These are phyloP conservation scores for Maccullochella peelii DNA, from an alignment of 2,113 vertebrate genomes.

Conservation along the genomic window DNA sequence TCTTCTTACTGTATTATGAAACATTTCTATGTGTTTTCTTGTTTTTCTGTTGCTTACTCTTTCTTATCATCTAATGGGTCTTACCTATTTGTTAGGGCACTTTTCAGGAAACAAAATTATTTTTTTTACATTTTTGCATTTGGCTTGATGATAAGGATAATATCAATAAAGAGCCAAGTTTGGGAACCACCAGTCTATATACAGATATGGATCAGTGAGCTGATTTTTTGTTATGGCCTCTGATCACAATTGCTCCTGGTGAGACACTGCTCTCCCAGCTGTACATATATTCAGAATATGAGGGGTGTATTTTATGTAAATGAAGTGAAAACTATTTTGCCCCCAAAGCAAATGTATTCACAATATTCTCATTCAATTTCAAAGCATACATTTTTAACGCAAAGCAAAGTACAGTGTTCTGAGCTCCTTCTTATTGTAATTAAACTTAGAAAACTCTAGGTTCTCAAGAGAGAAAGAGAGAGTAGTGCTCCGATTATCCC, in stretches of 20 bases:
- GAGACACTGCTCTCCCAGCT: neutral
- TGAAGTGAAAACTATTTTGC: constrained; percentile 8
- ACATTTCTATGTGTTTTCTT: neutral
- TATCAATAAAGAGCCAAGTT: neutral
- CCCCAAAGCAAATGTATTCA: constrained; percentile 26
- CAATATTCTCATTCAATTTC: constrained; percentile 6
- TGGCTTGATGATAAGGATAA: neutral
- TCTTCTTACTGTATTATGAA: neutral
- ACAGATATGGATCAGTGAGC: neutral
- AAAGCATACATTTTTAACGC: constrained; percentile 15
- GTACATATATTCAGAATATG: constrained; percentile 2
- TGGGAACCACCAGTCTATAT: neutral
- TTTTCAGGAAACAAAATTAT: neutral
- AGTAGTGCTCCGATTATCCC: constrained; percentile 30
- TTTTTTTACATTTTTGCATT: neutral
- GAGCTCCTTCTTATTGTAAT: constrained; percentile 4
- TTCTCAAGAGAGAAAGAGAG: constrained; percentile 10
- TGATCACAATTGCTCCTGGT: neutral
- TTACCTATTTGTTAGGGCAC: neutral
- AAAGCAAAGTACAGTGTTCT: constrained; percentile 11
- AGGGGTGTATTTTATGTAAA: neutral
- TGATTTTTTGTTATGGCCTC: neutral
- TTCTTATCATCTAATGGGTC: neutral
- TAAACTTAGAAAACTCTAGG: constrained; percentile 28
- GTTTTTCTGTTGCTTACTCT: neutral